Evolutionary conservation across 2,797 vertebrate species (phyloP).

Genomic region (Acanthis flammea): DNA sequence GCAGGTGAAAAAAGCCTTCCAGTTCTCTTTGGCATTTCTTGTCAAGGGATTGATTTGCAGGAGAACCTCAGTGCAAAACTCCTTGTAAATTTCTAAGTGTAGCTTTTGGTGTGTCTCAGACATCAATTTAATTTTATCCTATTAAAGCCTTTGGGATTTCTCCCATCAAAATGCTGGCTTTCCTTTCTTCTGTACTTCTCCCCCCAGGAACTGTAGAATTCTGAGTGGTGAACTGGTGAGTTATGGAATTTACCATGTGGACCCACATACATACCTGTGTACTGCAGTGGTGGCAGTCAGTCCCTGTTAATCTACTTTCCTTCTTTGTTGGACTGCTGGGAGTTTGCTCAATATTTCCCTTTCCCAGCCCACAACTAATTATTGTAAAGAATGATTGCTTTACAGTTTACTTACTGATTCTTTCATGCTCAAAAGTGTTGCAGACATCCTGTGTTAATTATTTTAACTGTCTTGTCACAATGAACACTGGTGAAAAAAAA

Average conservation of each 20-base stretch:
- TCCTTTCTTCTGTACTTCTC: neutral
- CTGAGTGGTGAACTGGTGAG: neutral
- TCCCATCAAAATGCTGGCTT: neutral
- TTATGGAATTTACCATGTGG: neutral
- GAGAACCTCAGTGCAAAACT: neutral
- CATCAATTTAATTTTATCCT: neutral
- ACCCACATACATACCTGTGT: rapidly evolving
- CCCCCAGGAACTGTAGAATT: neutral
- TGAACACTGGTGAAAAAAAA: neutral
- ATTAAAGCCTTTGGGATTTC: neutral
- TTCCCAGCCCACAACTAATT: neutral
- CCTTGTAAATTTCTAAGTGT: neutral
- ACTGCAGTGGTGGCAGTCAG: neutral
- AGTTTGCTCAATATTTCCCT: neutral
- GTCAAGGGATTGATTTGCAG: neutral
- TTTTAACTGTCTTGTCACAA: neutral
- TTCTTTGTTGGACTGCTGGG: neutral
- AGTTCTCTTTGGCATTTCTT: neutral
- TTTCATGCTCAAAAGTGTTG: neutral
- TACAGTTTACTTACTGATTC: neutral
- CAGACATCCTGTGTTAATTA: neutral
- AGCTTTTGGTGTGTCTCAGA: neutral
- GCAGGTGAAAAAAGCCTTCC: neutral
- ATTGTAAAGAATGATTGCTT: neutral
- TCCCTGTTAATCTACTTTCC: neutral